Percentiles rank a stretch among this genome's conserved stretches.
These are phyloP conservation scores for Periphyllus acericola DNA, from an alignment of 2,888 invertebrate species.

Conservation along the genomic window DNA sequence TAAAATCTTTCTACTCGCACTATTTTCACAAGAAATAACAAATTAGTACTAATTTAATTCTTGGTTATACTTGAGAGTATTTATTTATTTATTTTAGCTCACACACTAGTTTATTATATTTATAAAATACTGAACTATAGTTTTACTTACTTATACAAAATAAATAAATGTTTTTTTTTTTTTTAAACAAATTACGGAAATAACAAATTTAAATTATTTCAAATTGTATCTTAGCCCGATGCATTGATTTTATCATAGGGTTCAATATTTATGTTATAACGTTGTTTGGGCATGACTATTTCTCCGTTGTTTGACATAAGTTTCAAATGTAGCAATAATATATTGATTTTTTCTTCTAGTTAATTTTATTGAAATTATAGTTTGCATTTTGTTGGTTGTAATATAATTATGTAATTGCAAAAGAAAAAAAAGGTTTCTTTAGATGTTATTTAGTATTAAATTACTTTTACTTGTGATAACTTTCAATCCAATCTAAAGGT, in stretches of 20 bases:
- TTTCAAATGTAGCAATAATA: neutral
- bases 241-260: no score
- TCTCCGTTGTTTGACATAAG: neutral
- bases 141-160: no score
- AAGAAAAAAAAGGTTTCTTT: neutral
- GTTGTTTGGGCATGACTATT: neutral
- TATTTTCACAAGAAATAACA: no score
- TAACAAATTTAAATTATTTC: neutral
- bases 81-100: no score
- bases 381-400: neutral
- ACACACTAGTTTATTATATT: no score
- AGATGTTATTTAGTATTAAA: neutral
- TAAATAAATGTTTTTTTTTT: no score
- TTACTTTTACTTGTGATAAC: neutral
- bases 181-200: no score
- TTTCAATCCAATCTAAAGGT: neutral
- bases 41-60: no score
- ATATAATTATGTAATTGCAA: conserved; percentile 5
- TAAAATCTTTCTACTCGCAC: no score
- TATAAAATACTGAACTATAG: no score
- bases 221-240: no score
- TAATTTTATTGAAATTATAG: neutral
- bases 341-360: neutral
- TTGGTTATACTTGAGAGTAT: no score
- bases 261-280: neutral